These are phyloP conservation scores for Scartelaos histophorus DNA, from an alignment of 2,113 vertebrate species.

Conservation along the genomic window DNA sequence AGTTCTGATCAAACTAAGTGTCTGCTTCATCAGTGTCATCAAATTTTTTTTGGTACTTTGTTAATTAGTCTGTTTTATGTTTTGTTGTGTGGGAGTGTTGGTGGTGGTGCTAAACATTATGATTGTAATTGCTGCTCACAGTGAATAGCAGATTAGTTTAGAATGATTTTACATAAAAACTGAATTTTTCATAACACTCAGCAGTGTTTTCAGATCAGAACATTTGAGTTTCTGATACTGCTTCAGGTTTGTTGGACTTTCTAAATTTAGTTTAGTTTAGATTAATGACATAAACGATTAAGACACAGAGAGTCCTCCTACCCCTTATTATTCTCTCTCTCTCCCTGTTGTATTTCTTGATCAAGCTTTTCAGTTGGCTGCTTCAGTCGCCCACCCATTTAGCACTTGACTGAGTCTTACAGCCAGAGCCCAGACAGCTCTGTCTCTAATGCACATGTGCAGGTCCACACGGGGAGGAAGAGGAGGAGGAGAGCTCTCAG, in stretches of 20 bases:
- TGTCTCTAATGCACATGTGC: constrained; percentile 43
- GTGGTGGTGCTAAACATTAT: constrained; percentile 44
- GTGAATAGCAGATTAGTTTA: constrained; percentile 59
- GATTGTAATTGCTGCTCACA: constrained; percentile 37
- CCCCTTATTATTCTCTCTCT: constrained; percentile 6
- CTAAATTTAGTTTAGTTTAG: neutral
- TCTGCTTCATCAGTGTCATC: neutral
- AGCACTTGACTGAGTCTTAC: constrained; percentile 39
- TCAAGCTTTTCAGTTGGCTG: constrained; percentile 30
- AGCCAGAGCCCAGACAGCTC: constrained; percentile 46
- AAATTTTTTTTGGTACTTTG: constrained; percentile 2
- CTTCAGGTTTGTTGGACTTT: neutral
- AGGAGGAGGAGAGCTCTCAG: constrained; percentile 11
- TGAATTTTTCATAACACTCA: constrained; percentile 39
- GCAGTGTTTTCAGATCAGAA: constrained; percentile 34
- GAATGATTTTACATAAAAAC: constrained; percentile 32
- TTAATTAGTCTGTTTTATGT: constrained; percentile 19
- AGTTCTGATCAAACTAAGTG: neutral
- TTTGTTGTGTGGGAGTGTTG: constrained; percentile 5
- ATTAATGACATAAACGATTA: constrained; percentile 2
- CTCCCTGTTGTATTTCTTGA: constrained; percentile 25
- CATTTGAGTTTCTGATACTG: neutral
- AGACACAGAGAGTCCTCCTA: constrained; percentile 9
- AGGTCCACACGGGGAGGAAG: constrained; percentile 26
- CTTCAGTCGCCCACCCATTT: constrained; percentile 52